Conservation (phyloP, 2,797 vertebrate species). For the Danio kyathit region DNA sequence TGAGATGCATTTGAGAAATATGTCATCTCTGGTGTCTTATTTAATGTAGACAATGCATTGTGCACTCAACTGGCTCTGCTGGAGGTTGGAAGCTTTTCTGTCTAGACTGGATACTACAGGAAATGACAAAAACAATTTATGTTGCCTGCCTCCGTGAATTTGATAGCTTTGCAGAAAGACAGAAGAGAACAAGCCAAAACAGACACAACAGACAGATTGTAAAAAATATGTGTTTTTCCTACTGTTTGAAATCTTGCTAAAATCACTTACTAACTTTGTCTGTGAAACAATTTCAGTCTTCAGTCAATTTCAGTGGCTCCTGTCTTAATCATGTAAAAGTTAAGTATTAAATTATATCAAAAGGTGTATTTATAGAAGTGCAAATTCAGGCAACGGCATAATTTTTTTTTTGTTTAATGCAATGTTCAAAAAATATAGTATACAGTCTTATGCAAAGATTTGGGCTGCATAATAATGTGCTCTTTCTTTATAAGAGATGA, state of each 20-base stretch:
- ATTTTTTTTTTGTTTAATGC: too few species aligned
- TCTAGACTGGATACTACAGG: conserved; percentile 19
- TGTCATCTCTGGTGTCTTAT: conserved; percentile 33
- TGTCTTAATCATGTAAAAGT: background rate
- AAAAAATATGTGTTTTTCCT: background rate
- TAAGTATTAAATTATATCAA: too few species aligned
- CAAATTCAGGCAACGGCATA: too few species aligned
- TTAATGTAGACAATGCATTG: conserved; percentile 19
- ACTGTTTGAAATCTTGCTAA: background rate
- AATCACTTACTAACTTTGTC: background rate
- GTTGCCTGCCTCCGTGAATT: background rate
- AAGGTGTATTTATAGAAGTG: too few species aligned
- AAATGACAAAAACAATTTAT: conserved; percentile 16
- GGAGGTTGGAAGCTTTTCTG: conserved; percentile 7
- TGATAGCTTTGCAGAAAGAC: background rate
- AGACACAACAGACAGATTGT: background rate
- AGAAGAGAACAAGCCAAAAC: background rate
- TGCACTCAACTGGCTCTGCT: background rate
- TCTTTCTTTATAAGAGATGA: too few species aligned
- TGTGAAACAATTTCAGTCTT: background rate
- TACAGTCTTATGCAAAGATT: too few species aligned
- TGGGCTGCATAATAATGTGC: too few species aligned
- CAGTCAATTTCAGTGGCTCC: too few species aligned
- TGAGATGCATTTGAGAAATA: conserved; percentile 11
- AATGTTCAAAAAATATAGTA: too few species aligned